Conservation (phyloP, 2,113 vertebrate species). For the Lepus europaeus region DNA sequence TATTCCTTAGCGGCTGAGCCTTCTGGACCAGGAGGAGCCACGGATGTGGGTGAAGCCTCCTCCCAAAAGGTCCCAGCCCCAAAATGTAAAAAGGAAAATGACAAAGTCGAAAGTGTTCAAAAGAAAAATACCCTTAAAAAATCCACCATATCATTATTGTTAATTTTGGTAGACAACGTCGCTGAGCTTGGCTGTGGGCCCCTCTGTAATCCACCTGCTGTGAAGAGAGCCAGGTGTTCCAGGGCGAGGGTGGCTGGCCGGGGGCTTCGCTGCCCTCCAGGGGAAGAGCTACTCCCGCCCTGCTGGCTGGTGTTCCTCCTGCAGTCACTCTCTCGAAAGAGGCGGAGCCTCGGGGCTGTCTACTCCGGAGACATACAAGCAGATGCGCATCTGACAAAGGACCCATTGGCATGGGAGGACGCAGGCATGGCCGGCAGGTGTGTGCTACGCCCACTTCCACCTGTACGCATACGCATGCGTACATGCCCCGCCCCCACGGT, state of each 20-base stretch:
- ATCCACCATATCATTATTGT: not conserved
- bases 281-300: too few relatives aligned
- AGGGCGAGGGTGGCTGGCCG: not conserved
- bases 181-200: not conserved
- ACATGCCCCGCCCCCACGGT: too few relatives aligned
- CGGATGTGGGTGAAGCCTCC: not conserved
- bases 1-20: not conserved
- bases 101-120: constrained; percentile 18
- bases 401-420: not conserved
- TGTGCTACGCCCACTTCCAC: not conserved
- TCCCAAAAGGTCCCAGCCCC: not conserved
- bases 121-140: not conserved
- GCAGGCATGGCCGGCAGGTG: not conserved
- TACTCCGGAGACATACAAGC: not conserved
- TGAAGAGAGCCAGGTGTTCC: not conserved
- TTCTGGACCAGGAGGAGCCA: not conserved
- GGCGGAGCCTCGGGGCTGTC: too few relatives aligned
- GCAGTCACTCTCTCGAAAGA: not conserved
- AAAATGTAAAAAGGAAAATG: constrained; percentile 18
- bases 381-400: not conserved
- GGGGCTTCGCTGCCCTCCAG: not conserved
- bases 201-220: not conserved
- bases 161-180: not conserved
- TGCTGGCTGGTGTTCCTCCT: not conserved
- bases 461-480: not conserved